Conservation (phyloP, 2,797 vertebrate genomes). For the Limosa lapponica region DNA sequence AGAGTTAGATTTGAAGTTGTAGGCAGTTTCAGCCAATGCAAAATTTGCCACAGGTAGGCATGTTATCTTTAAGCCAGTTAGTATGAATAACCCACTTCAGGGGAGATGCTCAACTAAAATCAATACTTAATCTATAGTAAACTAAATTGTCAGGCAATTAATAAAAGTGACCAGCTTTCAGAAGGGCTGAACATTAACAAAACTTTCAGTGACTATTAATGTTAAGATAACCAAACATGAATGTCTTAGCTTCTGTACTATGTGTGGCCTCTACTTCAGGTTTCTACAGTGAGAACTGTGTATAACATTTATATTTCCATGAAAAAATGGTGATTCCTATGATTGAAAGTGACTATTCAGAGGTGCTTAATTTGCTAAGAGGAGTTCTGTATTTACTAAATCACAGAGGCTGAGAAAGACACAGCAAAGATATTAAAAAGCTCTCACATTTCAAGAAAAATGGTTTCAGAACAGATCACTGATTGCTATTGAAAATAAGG, state of each 20-base stretch:
- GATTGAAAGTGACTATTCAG: background rate
- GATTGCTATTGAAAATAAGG: background rate
- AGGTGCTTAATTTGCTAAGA: background rate
- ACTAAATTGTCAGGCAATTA: background rate
- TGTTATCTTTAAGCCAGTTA: background rate
- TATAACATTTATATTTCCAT: background rate
- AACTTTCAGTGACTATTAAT: background rate
- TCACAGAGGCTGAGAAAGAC: background rate
- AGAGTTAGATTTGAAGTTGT: background rate
- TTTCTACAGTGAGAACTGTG: background rate
- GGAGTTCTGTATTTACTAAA: background rate
- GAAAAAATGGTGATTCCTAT: background rate
- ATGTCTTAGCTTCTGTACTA: background rate
- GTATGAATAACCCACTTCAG: background rate
- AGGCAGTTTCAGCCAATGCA: background rate
- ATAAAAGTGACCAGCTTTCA: background rate
- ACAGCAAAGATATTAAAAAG: background rate
- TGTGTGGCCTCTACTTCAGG: background rate
- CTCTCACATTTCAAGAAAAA: background rate
- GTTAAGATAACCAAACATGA: background rate
- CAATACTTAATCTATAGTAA: background rate
- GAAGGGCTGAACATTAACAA: background rate
- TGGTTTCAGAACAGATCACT: background rate
- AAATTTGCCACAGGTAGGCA: rapidly evolving
- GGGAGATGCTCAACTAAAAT: rapidly evolving